Base-by-base conservation (phyloP, 2,113 vertebrate genomes). In the Proterorhinus semilunaris region DNA sequence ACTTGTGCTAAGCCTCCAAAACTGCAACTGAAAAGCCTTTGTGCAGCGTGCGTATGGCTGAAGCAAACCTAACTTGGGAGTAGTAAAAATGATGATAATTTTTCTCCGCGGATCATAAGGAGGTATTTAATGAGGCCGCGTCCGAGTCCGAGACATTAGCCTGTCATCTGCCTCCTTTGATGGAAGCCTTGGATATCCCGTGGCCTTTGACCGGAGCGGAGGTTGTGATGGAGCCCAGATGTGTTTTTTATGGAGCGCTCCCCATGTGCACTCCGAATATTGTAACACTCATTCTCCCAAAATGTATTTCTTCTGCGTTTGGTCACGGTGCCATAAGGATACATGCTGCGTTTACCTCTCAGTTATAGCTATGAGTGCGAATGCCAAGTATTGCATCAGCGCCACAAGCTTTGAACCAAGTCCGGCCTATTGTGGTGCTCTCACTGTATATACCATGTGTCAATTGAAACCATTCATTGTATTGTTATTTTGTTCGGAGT, bases 161-260 rank as follows among this genome's bases (percentile, higher is more conserved):
- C 83, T 86, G 81, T 89, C 83, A 82, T 83, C 76, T 72, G 81
- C 76, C 73, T 67, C 78, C 76, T 78, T 84, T 89, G 85, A 85
- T 87, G 80, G 80, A 86, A 80, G 83, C 53, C 72, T 83, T 81
- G 76, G 88, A 85, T 84, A 86, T 85, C 79, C 75, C 65, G 69
- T 76, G 73, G 51, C 81, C 79, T 61, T 65, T 83, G 81, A 85
- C 80, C 78, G 71, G 0, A 9, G 62, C 66, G 55, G 72, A 59
- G 53, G 57, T 27, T 58, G 70, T 79, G 67, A 86, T 85, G 78
- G 81, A 83, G 78, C 65, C 73, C 86, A 86, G 80, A 87, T 89
- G 86, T 84, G 66, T 66, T 80, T 73, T 21, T 77, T 65, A 76
- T 76, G 72, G 79, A 74, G 69, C 75, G 69, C 62, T 52, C 69